phyloP scores from a whole-genome alignment of 2,797 vertebrate species.

The Sternarchorhynchus goeldii region DNA sequence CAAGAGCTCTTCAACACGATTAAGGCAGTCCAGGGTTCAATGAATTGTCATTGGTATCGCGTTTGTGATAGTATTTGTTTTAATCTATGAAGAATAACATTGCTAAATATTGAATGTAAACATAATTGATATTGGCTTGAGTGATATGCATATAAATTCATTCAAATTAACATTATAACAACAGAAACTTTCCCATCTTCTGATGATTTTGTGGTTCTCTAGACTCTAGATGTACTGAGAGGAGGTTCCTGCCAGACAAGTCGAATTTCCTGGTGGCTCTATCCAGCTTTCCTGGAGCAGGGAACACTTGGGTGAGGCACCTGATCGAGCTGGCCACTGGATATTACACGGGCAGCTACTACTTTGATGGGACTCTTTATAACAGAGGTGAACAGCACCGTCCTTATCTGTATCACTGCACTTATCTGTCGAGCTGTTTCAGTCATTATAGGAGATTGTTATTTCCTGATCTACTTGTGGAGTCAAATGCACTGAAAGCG shows the following conservation, averaged over 20 bases:
- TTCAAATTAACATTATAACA: no score
- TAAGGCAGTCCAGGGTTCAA: background rate
- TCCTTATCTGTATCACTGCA: background rate
- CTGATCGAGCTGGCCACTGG: slow-evolving; percentile 85
- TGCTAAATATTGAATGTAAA: background rate
- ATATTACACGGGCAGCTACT: slow-evolving; percentile 87
- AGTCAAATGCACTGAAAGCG: no score
- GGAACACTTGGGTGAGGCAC: slow-evolving; percentile 86
- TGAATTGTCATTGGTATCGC: background rate
- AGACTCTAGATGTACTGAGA: slow-evolving; percentile 95
- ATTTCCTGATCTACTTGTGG: no score
- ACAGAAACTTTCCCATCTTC: background rate
- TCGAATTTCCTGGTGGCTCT: slow-evolving; percentile 89
- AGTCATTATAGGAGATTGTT: no score
- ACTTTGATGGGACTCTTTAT: slow-evolving; percentile 87
- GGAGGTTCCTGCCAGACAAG: slow-evolving; percentile 89
- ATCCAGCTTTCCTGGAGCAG: slow-evolving; percentile 95
- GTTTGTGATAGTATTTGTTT: background rate
- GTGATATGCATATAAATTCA: no score
- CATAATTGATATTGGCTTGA: no score
- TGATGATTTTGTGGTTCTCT: slow-evolving; percentile 37
- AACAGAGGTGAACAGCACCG: slow-evolving; percentile 83
- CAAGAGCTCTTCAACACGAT: background rate
- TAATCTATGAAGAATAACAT: background rate
- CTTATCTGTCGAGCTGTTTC: no score